These are phyloP conservation scores for Thymallus thymallus DNA, from an alignment of 2,113 vertebrate genomes.

Conservation along the genomic window DNA sequence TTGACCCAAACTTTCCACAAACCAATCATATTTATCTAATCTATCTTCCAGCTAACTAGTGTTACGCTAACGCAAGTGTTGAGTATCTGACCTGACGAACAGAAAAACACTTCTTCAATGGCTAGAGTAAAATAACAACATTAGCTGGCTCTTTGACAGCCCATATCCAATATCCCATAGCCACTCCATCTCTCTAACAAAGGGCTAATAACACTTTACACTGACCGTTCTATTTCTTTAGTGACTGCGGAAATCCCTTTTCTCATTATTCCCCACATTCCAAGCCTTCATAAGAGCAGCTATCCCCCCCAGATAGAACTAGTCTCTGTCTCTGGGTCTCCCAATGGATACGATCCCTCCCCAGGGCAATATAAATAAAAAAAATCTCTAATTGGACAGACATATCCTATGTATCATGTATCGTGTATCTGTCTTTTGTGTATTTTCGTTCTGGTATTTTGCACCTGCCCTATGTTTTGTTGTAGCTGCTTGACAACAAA, in stretches of 20 bases:
- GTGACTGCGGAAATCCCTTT: constrained; percentile 28
- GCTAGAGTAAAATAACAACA: too few relatives aligned
- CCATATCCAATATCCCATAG: not conserved
- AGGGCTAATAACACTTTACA: constrained; percentile 18
- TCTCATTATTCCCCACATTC: constrained; percentile 34
- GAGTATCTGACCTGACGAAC: too few relatives aligned
- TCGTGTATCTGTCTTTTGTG: too few relatives aligned
- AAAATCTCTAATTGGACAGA: constrained; percentile 46
- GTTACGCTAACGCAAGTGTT: too few relatives aligned
- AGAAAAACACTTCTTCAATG: too few relatives aligned
- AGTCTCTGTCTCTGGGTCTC: constrained; percentile 5
- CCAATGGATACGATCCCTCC: constrained; percentile 10
- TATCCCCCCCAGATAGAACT: constrained; percentile 17
- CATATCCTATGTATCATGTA: too few relatives aligned
- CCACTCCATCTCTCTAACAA: not conserved
- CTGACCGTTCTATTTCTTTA: constrained; percentile 7
- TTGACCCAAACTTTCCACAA: too few relatives aligned
- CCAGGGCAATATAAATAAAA: constrained; percentile 14
- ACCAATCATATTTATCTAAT: too few relatives aligned
- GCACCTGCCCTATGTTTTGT: too few relatives aligned
- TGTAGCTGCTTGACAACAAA: too few relatives aligned
- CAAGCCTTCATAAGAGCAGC: constrained; percentile 17
- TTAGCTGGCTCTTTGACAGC: not conserved
- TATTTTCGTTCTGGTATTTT: too few relatives aligned
- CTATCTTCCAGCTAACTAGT: too few relatives aligned